Conservation (phyloP, 92 coral and sea anemone species). For the Diadumene lineata region DNA sequence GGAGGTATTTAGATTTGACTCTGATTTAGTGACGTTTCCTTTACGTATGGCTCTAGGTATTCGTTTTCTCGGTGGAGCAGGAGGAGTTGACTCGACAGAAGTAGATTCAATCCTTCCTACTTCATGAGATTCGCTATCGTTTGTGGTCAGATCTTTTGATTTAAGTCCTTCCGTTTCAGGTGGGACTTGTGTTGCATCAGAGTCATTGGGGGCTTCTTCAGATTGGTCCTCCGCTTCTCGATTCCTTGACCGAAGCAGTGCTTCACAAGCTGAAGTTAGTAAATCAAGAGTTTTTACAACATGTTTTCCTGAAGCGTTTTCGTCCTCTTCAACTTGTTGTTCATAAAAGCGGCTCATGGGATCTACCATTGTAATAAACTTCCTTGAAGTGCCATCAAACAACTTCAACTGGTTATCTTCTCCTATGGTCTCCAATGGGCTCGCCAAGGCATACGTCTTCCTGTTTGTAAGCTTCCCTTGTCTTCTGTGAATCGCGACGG, state of each 20-base stretch:
- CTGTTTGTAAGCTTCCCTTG: conserved; percentile 77
- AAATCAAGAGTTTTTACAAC: conserved; percentile 74
- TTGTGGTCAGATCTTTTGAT: too few species aligned
- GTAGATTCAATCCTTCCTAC: conserved; percentile 78
- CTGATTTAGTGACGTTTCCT: conserved; percentile 56
- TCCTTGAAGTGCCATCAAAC: conserved; percentile 75
- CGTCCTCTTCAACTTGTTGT: background rate
- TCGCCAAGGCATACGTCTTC: conserved; percentile 84
- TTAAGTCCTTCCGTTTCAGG: too few species aligned
- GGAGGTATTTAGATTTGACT: conserved; percentile 32
- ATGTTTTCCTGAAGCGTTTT: conserved; percentile 40
- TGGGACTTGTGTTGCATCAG: background rate
- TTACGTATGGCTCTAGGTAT: conserved; percentile 27
- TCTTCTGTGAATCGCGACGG: conserved; percentile 62
- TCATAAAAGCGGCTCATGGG: conserved; percentile 1
- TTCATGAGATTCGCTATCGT: too few species aligned
- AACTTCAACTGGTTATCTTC: conserved; percentile 62
- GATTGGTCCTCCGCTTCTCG: background rate
- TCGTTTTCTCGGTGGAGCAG: conserved; percentile 37
- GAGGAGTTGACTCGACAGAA: conserved; percentile 55
- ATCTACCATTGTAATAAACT: conserved; percentile 27
- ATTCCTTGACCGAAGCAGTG: conserved; percentile 39
- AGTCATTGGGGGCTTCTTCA: conserved; percentile 4
- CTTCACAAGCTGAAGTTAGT: conserved; percentile 87
- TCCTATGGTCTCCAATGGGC: conserved; percentile 85